These are phyloP conservation scores for Cosmia pyralina DNA, from an alignment of 2,888 invertebrate genomes.

Conservation along the genomic window DNA sequence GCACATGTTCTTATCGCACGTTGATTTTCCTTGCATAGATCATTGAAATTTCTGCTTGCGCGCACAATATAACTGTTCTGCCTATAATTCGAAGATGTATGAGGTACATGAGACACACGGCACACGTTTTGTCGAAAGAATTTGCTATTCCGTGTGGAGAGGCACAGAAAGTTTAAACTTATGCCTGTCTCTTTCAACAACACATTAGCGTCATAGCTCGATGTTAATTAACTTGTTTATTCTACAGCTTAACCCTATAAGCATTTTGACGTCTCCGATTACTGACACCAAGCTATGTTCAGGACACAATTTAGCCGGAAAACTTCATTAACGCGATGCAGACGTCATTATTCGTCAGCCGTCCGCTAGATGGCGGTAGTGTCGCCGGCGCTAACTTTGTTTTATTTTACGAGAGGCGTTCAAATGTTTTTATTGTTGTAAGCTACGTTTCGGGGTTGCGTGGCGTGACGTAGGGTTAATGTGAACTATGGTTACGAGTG, in stretches of 20 bases:
- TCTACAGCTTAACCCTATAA: constrained; percentile 1
- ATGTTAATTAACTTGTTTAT: constrained; percentile 12
- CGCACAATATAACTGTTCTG: no score
- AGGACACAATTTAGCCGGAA: constrained; percentile 54
- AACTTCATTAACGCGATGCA: constrained; percentile 56
- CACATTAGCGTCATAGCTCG: neutral
- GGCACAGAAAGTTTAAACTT: neutral
- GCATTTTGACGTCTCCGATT: constrained; percentile 19
- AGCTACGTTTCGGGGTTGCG: constrained; percentile 36
- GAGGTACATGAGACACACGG: no score
- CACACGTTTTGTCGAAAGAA: neutral
- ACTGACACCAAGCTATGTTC: constrained; percentile 42
- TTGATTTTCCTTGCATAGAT: no score
- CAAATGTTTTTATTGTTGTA: constrained; percentile 55
- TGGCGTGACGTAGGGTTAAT: constrained; percentile 33
- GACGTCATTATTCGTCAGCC: constrained; percentile 51
- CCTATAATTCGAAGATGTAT: no score
- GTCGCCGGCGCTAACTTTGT: constrained; percentile 39
- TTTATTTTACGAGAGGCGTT: constrained; percentile 60
- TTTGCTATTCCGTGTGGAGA: neutral
- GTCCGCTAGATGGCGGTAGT: constrained; percentile 37
- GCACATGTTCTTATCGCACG: neutral
- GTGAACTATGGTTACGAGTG: constrained; percentile 29
- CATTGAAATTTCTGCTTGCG: no score
- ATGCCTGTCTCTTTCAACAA: neutral